Conservation (phyloP, 2,113 vertebrate species). For the Elephantulus edwardii region DNA sequence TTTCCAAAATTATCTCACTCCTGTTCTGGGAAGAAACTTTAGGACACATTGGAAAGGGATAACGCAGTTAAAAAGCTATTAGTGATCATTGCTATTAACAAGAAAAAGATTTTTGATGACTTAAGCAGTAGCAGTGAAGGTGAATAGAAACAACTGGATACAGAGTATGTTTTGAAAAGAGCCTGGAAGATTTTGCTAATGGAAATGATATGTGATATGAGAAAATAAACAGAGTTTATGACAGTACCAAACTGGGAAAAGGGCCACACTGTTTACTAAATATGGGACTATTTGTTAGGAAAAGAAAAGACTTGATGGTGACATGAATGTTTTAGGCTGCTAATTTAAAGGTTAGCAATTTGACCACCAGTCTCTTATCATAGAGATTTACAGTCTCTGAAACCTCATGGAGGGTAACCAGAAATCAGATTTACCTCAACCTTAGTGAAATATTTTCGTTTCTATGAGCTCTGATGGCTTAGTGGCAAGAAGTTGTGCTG, state of each 20-base stretch:
- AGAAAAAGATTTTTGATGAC: neutral
- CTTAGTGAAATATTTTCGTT: no score
- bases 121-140: neutral
- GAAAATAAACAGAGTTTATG: neutral
- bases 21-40: neutral
- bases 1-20: neutral
- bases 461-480: no score
- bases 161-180: neutral
- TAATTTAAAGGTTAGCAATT: no score
- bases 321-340: no score
- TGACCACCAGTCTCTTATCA: no score
- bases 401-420: no score
- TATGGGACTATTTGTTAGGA: neutral
- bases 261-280: neutral
- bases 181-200: neutral
- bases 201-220: neutral
- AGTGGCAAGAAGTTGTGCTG: no score
- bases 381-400: no score
- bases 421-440: no score
- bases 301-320: neutral
- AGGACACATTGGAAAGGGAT: neutral
- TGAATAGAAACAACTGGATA: neutral
- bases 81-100: neutral
- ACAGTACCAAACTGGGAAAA: neutral
- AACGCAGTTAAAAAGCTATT: neutral